Conservation (phyloP, 2,888 invertebrate species). For the Entomobrya proxima region DNA sequence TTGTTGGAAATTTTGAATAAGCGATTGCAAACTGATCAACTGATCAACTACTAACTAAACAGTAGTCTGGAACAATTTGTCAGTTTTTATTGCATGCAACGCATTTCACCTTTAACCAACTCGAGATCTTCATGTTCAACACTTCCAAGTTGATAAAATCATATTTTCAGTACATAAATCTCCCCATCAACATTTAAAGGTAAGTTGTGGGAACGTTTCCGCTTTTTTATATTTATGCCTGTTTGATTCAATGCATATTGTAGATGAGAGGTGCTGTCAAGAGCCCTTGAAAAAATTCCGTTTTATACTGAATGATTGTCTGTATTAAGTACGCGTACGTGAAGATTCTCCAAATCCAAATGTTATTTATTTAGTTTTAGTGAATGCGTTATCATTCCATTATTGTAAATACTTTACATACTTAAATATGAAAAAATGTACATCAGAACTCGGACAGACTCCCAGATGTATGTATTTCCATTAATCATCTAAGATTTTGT, state of each 20-base stretch:
- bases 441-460: constrained; percentile 19
- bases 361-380: background rate
- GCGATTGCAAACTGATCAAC: too few relatives aligned
- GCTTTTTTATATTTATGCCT: background rate
- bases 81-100: constrained; percentile 12
- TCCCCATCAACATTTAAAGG: constrained; percentile 47
- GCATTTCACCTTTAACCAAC: constrained; percentile 12
- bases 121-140: constrained; percentile 50
- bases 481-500: background rate
- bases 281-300: background rate
- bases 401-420: background rate
- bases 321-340: background rate
- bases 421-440: constrained; percentile 21
- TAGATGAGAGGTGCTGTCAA: background rate
- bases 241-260: background rate
- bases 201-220: constrained; percentile 24
- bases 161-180: constrained; percentile 38
- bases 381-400: background rate
- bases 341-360: background rate
- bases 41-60: too few relatives aligned
- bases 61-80: constrained; percentile 7
- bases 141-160: constrained; percentile 39
- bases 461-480: constrained; percentile 24
- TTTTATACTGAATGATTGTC: background rate
- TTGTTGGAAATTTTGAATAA: too few relatives aligned